A percentile compares a stretch with the other conserved stretches of the same genome.
These are phyloP conservation scores for Meandrina meandrites DNA, from an alignment of 92 coral and sea anemone genomes.

Conservation along the genomic window DNA sequence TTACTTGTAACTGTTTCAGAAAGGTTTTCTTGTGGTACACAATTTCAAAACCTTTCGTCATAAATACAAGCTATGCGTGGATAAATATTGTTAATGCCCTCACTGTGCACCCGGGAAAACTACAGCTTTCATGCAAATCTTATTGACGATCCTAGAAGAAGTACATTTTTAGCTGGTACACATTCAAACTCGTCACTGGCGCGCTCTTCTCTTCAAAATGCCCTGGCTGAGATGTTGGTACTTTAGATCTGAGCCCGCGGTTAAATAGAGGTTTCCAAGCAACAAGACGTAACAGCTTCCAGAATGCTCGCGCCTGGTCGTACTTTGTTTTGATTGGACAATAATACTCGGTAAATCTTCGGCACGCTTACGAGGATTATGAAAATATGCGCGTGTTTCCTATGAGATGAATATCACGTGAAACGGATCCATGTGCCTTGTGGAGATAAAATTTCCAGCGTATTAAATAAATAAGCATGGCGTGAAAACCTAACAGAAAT, in stretches of 20 bases:
- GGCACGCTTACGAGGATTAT: not conserved
- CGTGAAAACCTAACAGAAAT: not conserved
- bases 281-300: not conserved
- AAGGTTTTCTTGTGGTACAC: slow-evolving; percentile 49
- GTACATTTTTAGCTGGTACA: not conserved
- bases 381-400: not conserved
- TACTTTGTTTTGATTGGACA: no score
- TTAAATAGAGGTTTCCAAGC: not conserved
- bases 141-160: not conserved
- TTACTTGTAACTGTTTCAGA: slow-evolving; percentile 47
- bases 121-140: not conserved
- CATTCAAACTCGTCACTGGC: not conserved
- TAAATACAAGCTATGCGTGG: slow-evolving; percentile 25
- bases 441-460: not conserved
- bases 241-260: not conserved
- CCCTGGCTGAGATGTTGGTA: not conserved
- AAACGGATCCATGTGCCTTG: not conserved
- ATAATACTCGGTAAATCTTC: no score
- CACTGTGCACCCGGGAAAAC: slow-evolving; percentile 10
- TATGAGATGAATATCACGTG: not conserved
- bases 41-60: slow-evolving; percentile 75
- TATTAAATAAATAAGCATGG: not conserved
- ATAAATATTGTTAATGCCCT: not conserved
- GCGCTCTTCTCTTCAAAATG: not conserved
- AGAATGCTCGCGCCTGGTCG: not conserved